Percentiles rank a stretch among this genome's conserved stretches.
phyloP scores from a whole-genome alignment of 2,797 vertebrate genomes.

The Leucoraja ocellata region DNA sequence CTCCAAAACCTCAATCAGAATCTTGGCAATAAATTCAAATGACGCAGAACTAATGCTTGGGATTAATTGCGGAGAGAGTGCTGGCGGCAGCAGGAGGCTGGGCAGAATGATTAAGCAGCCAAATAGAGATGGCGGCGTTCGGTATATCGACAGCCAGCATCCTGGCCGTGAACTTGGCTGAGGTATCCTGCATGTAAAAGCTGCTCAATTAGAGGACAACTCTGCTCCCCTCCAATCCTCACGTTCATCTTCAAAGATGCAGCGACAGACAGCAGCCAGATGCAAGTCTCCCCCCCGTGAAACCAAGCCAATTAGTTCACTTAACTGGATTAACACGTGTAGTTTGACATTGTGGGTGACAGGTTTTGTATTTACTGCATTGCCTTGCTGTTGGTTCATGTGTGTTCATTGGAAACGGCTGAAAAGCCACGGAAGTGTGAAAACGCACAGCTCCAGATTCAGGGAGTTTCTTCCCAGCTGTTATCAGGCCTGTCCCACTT shows the following conservation, averaged over 20 bases:
- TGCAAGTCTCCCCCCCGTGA: neutral
- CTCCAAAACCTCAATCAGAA: neutral
- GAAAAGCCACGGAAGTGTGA: no score
- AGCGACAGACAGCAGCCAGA: neutral
- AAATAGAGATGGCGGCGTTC: neutral
- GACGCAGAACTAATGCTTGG: neutral
- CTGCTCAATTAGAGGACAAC: neutral
- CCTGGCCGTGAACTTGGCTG: neutral
- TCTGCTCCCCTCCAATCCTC: neutral
- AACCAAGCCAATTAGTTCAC: slow-evolving; percentile 2
- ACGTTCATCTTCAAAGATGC: neutral
- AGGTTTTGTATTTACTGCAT: neutral
- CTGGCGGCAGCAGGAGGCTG: neutral
- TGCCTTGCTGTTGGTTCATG: no score
- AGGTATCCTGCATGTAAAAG: neutral
- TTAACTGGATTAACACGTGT: neutral
- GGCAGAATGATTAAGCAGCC: neutral
- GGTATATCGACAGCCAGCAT: neutral
- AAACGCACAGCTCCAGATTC: no score
- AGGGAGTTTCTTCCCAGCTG: no score
- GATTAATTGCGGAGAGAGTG: no score
- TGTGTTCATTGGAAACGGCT: neutral
- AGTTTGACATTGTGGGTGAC: neutral
- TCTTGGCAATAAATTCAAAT: neutral
- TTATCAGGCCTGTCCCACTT: no score